A percentile compares a stretch with the other conserved stretches of the same genome.
These are phyloP conservation scores for Pardosa pseudoannulata DNA, from an alignment of 2,888 invertebrate species.

Conservation along the genomic window DNA sequence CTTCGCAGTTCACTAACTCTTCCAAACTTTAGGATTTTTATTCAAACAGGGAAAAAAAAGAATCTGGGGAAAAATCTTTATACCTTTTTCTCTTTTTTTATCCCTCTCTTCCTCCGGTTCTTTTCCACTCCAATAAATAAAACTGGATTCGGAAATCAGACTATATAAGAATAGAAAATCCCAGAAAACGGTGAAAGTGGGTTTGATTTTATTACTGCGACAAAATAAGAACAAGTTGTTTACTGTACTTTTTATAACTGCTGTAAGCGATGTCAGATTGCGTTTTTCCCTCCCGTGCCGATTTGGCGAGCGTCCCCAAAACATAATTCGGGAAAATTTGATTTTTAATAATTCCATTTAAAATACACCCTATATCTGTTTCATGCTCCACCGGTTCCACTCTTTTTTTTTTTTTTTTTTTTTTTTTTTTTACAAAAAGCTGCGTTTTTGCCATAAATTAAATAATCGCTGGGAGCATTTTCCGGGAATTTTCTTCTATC, in stretches of 20 bases:
- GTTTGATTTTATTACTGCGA: slow-evolving; percentile 43
- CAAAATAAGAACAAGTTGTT: slow-evolving; percentile 32
- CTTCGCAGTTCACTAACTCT: slow-evolving; percentile 53
- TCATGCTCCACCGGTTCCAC: neutral
- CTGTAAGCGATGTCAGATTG: neutral
- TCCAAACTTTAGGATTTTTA: slow-evolving; percentile 55
- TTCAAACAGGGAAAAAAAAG: slow-evolving; percentile 41
- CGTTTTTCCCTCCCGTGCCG: neutral
- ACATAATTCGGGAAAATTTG: too few species aligned
- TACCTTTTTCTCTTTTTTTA: slow-evolving; percentile 28
- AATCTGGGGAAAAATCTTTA: slow-evolving; percentile 26
- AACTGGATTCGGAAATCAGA: slow-evolving; percentile 46
- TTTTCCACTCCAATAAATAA: slow-evolving; percentile 62
- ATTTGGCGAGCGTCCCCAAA: too few species aligned
- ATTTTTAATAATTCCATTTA: neutral
- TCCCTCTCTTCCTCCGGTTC: slow-evolving; percentile 29
- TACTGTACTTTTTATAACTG: slow-evolving; percentile 17
- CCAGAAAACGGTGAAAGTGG: neutral
- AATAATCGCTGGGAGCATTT: neutral
- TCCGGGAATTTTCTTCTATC: too few species aligned
- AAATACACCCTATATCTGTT: neutral
- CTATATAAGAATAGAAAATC: slow-evolving; percentile 7
- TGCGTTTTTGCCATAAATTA: neutral
- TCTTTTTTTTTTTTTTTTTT: neutral
- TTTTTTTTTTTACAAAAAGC: too few species aligned